Conservation (phyloP, 2,888 invertebrate species). For the Monoplex corrugatus region DNA sequence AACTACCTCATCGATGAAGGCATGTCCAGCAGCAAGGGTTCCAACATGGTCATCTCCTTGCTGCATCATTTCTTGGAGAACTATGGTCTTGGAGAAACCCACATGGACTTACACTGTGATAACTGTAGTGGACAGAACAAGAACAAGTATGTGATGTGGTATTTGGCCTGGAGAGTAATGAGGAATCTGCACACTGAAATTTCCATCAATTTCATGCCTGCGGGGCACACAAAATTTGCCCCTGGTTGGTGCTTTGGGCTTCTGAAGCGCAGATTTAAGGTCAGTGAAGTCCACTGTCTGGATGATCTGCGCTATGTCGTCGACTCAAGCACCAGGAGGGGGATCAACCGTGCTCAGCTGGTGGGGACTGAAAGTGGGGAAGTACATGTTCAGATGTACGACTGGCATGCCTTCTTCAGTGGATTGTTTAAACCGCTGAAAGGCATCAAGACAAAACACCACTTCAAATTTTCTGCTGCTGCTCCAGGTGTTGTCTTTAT, state of each 20-base stretch:
- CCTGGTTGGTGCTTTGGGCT: constrained; percentile 58
- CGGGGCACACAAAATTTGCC: too few species aligned
- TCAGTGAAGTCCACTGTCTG: constrained; percentile 50
- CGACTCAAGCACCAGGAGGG: too few species aligned
- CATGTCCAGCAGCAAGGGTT: constrained; percentile 48
- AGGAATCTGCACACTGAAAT: constrained; percentile 43
- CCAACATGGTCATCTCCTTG: constrained; percentile 41
- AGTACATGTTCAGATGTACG: too few species aligned
- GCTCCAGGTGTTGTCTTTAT: too few species aligned
- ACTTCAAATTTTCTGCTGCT: too few species aligned
- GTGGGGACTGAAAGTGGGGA: constrained; percentile 39
- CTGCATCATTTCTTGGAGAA: constrained; percentile 50
- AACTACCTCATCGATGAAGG: constrained; percentile 64
- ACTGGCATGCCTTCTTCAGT: too few species aligned
- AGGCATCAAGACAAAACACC: too few species aligned
- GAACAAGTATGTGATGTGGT: constrained; percentile 50
- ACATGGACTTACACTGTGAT: constrained; percentile 23
- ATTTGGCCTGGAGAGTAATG: constrained; percentile 50
- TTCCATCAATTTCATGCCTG: constrained; percentile 46
- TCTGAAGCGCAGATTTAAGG: constrained; percentile 48
- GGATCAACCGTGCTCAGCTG: constrained; percentile 54
- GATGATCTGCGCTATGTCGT: constrained; percentile 46
- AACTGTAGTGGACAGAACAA: constrained; percentile 47
- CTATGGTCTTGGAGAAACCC: constrained; percentile 44
- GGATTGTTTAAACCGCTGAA: too few species aligned